phyloP scores from a whole-genome alignment of 2,888 invertebrate genomes.

The Dryobotodes eremita region DNA sequence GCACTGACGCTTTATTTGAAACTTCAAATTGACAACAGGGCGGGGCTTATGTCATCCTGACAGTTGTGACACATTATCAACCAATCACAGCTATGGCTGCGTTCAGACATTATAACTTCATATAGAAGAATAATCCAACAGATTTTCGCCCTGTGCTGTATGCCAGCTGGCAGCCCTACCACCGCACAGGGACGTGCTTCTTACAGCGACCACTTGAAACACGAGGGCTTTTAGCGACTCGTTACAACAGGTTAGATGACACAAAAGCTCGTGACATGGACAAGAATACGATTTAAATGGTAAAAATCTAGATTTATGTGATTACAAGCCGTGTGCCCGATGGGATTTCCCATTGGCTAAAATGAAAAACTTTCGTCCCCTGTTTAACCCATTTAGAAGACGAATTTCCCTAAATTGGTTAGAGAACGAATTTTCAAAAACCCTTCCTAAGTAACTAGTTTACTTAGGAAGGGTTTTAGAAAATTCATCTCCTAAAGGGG shows the following conservation, averaged over 20 bases:
- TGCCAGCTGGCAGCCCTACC: constrained; percentile 41
- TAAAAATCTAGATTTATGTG: not conserved
- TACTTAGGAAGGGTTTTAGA: too few relatives aligned
- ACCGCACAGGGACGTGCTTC: constrained; percentile 8
- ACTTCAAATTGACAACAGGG: not conserved
- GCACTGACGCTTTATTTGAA: not conserved
- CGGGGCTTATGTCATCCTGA: not conserved
- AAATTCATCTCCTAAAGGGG: too few relatives aligned
- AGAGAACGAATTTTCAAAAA: too few relatives aligned
- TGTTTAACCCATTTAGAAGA: too few relatives aligned
- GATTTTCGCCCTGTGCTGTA: not conserved
- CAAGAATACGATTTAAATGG: constrained; percentile 8
- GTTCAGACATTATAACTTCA: too few relatives aligned
- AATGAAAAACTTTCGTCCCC: too few relatives aligned
- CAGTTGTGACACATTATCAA: not conserved
- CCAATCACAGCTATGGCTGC: not conserved
- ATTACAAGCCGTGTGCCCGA: not conserved
- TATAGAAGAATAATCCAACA: not conserved
- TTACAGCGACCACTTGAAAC: constrained; percentile 38
- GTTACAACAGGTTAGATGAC: constrained; percentile 50
- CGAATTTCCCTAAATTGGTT: too few relatives aligned
- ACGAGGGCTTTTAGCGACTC: constrained; percentile 60
- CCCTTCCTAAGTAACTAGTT: too few relatives aligned
- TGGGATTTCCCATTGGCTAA: not conserved
- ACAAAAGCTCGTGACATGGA: constrained; percentile 24